A percentile compares a stretch with the other conserved stretches of the same genome.
Evolutionary conservation across 2,113 vertebrate genomes (phyloP).

Genomic region (Cavia aperea): DNA sequence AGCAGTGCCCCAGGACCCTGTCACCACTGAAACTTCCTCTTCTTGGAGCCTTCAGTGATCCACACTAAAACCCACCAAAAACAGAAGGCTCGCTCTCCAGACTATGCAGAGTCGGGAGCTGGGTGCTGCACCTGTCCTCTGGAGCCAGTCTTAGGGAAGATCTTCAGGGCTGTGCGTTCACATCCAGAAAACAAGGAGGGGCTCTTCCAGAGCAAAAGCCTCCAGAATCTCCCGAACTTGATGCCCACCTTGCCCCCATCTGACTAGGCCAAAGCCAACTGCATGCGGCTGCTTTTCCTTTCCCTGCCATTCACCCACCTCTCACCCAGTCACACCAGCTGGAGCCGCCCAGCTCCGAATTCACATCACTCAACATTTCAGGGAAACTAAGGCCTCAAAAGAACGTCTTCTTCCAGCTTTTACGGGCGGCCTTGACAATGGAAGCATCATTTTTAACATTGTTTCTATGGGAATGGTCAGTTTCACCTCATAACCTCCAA

Average conservation of each 20-base stretch:
- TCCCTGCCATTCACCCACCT: background rate
- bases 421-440: background rate
- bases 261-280: background rate
- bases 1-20: background rate
- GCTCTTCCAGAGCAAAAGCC: background rate
- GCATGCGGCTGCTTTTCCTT: background rate
- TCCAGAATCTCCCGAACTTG: too few relatives aligned
- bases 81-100: background rate
- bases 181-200: background rate
- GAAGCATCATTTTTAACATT: background rate
- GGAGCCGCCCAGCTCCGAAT: background rate
- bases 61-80: background rate
- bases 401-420: background rate
- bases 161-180: background rate
- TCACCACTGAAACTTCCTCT: background rate
- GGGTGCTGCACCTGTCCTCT: fast-evolving
- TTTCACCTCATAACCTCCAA: background rate
- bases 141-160: background rate
- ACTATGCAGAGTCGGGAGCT: background rate
- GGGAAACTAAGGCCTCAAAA: background rate
- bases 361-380: background rate
- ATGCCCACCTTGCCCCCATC: background rate
- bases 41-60: background rate
- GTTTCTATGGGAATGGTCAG: background rate
- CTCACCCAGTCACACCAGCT: background rate